These are phyloP conservation scores for Yponomeuta malinellus DNA, from an alignment of 2,888 invertebrate species.

Conservation along the genomic window DNA sequence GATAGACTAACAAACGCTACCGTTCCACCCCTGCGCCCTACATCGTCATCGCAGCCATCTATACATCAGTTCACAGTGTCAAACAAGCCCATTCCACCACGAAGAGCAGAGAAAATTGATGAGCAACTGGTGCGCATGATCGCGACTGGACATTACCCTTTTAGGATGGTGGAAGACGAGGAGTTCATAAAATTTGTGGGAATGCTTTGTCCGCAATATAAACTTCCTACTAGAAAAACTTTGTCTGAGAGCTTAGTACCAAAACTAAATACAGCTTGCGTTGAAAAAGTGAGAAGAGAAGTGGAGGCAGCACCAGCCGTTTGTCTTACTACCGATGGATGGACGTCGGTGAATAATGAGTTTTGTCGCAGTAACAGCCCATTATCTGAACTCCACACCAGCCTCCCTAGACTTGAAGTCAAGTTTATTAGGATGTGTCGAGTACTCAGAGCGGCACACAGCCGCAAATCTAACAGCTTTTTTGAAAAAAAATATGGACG, in stretches of 20 bases:
- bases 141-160: constrained; percentile 16
- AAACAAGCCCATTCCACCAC: constrained; percentile 5
- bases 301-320: constrained; percentile 12
- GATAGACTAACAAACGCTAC: neutral
- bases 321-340: constrained; percentile 17
- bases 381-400: constrained; percentile 11
- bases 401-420: too few relatives aligned
- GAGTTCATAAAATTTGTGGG: constrained; percentile 16
- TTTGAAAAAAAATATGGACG: too few relatives aligned
- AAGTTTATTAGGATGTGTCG: too few relatives aligned
- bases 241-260: constrained; percentile 16
- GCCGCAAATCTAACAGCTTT: too few relatives aligned
- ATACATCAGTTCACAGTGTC: neutral
- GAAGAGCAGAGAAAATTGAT: constrained; percentile 3
- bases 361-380: constrained; percentile 17
- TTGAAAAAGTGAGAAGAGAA: constrained; percentile 12
- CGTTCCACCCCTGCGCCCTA: neutral
- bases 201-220: constrained; percentile 16
- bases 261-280: constrained; percentile 5
- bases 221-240: constrained; percentile 18
- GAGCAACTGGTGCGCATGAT: constrained; percentile 17
- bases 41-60: constrained; percentile 3
- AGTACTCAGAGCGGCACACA: too few relatives aligned
- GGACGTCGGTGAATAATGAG: constrained; percentile 18
- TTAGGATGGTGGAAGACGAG: constrained; percentile 17